phyloP scores from a whole-genome alignment of 2,888 invertebrate species.

The Boloria euphrosyne region DNA sequence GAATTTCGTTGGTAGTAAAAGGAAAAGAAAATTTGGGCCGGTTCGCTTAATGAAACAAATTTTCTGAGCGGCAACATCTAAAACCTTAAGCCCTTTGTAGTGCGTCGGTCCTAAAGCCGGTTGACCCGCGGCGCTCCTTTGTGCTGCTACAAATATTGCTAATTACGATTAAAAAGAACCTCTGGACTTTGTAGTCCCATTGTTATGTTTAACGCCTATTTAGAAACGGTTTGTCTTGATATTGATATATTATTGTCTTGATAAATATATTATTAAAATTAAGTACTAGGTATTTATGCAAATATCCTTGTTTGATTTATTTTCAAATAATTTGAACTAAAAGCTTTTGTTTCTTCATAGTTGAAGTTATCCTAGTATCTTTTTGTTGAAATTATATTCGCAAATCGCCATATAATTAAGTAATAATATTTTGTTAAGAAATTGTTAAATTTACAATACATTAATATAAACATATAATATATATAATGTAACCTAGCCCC shows the following conservation, averaged over 20 bases:
- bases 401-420: too few species aligned
- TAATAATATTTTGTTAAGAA: too few species aligned
- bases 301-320: not conserved
- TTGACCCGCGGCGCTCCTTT: slow-evolving; percentile 67
- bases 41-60: slow-evolving; percentile 78
- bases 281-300: not conserved
- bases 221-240: slow-evolving; percentile 34
- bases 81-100: slow-evolving; percentile 77
- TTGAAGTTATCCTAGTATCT: too few species aligned
- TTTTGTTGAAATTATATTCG: too few species aligned
- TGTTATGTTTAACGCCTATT: slow-evolving; percentile 42
- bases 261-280: not conserved
- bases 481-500: slow-evolving; percentile 33
- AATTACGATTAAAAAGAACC: slow-evolving; percentile 73
- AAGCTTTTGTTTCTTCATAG: too few species aligned
- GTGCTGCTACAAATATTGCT: slow-evolving; percentile 72
- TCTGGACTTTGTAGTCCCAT: slow-evolving; percentile 37
- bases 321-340: not conserved
- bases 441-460: too few species aligned
- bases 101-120: slow-evolving; percentile 65
- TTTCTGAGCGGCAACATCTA: slow-evolving; percentile 75
- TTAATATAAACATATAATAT: not conserved
- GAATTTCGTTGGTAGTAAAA: slow-evolving; percentile 59
- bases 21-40: slow-evolving; percentile 68
- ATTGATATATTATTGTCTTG: too few species aligned